Conservation (phyloP, 2,888 invertebrate species). For the Cheilosia grossa region DNA sequence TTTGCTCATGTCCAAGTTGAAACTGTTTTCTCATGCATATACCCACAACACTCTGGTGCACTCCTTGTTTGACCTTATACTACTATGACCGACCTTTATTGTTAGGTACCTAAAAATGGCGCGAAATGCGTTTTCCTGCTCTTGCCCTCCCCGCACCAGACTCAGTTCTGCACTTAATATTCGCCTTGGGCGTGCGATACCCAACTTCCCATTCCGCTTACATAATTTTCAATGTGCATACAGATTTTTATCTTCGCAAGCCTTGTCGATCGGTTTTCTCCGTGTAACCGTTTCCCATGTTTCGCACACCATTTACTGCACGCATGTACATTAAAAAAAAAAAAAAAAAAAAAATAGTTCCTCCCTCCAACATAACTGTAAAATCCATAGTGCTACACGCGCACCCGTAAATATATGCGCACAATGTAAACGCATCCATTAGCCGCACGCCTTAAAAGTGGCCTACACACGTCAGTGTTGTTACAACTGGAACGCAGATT, state of each 20-base stretch:
- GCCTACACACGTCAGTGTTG: constrained; percentile 46
- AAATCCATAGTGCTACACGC: constrained; percentile 38
- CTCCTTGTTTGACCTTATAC: no score
- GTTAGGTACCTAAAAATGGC: no score
- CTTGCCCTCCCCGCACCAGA: neutral
- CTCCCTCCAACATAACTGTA: constrained; percentile 45
- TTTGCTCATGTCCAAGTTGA: no score
- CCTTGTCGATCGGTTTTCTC: constrained; percentile 68
- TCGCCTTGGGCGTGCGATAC: neutral
- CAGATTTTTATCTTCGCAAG: constrained; percentile 56
- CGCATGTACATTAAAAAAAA: constrained; percentile 34
- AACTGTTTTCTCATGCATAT: no score
- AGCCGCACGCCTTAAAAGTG: constrained; percentile 41
- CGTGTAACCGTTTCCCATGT: constrained; percentile 46
- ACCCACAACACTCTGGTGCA: no score
- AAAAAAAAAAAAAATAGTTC: constrained; percentile 7
- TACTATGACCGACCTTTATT: no score
- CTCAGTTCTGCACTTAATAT: neutral
- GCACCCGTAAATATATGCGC: constrained; percentile 55
- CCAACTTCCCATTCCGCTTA: neutral
- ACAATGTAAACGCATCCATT: constrained; percentile 67
- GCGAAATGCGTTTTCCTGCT: no score
- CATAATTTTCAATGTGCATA: constrained; percentile 29
- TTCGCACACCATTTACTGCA: constrained; percentile 61
- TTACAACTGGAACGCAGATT: constrained; percentile 19